These are phyloP conservation scores for Smittia sp. DNA, from an alignment of 2,888 invertebrate genomes.

Conservation along the genomic window DNA sequence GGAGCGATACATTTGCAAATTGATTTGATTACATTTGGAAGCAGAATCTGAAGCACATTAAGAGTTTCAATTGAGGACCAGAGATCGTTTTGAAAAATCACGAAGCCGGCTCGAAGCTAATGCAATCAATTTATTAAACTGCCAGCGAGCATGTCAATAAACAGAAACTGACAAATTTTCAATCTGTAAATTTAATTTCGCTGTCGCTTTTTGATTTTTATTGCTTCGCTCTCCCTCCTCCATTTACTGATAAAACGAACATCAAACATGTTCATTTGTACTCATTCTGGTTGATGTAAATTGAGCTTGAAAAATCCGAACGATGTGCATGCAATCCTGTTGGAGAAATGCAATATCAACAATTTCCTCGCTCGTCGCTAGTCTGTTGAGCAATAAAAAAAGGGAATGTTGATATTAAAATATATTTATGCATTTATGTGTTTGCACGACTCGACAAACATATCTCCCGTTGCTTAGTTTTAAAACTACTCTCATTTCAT, in stretches of 20 bases:
- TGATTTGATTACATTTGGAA: too few species aligned
- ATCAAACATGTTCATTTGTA: background rate
- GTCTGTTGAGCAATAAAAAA: background rate
- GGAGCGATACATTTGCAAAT: too few species aligned
- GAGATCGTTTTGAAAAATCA: too few species aligned
- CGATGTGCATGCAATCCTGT: background rate
- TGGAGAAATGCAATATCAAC: background rate
- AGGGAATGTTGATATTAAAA: background rate
- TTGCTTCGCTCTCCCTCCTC: background rate
- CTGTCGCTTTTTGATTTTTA: background rate
- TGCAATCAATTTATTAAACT: background rate
- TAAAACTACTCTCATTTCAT: too few species aligned
- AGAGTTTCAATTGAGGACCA: too few species aligned
- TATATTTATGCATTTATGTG: too few species aligned
- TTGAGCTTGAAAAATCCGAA: too few species aligned
- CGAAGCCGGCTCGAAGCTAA: background rate
- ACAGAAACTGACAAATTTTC: conserved; percentile 12
- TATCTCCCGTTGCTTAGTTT: too few species aligned
- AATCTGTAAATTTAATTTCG: background rate
- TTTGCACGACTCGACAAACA: too few species aligned
- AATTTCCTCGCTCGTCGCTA: background rate
- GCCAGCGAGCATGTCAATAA: background rate
- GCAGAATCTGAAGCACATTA: too few species aligned
- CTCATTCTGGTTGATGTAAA: too few species aligned
- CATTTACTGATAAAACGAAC: background rate